Evolutionary conservation across 2,888 invertebrate genomes (phyloP).

Genomic region (Ernsta delagoae): DNA sequence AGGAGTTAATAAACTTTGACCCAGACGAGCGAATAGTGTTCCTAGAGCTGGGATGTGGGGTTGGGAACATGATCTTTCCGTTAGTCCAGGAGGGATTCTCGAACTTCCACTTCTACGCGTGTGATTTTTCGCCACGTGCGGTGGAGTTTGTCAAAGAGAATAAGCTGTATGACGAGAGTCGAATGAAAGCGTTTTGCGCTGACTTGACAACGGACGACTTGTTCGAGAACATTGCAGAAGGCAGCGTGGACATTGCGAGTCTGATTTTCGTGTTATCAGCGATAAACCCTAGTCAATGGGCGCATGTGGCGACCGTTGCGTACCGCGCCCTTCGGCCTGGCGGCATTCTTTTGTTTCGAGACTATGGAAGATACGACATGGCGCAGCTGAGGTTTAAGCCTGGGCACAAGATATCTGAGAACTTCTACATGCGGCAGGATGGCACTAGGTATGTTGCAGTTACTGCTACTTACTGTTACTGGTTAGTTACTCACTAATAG

Average conservation of each 20-base stretch:
- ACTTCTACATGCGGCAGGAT: constrained; percentile 98
- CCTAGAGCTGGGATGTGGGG: constrained; percentile 97
- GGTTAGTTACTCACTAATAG: no score
- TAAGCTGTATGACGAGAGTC: constrained; percentile 86
- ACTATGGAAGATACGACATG: constrained; percentile 98
- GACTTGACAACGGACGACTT: constrained; percentile 91
- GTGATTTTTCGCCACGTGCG: constrained; percentile 97
- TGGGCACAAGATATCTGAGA: constrained; percentile 95
- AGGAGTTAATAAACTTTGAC: constrained; percentile 87
- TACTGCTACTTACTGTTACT: no score
- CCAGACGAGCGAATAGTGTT: constrained; percentile 85
- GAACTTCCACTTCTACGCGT: constrained; percentile 90
- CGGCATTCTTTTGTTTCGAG: constrained; percentile 94
- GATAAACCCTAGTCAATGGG: constrained; percentile 94
- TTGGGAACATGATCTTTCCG: constrained; percentile 98
- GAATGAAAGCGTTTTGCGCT: constrained; percentile 92
- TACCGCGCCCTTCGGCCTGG: constrained; percentile 88
- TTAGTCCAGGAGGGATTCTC: constrained; percentile 90
- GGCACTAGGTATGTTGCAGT: constrained; percentile 90
- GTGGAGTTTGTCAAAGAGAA: constrained; percentile 92
- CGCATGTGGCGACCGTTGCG: constrained; percentile 86
- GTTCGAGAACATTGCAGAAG: constrained; percentile 77
- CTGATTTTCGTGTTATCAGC: constrained; percentile 98
- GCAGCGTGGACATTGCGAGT: constrained; percentile 91
- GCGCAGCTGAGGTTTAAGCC: constrained; percentile 97